Percentiles rank a stretch among this genome's conserved stretches.
Evolutionary conservation across 2,888 invertebrate genomes (phyloP).

Genomic region (Caenorhabditis sinica): DNA sequence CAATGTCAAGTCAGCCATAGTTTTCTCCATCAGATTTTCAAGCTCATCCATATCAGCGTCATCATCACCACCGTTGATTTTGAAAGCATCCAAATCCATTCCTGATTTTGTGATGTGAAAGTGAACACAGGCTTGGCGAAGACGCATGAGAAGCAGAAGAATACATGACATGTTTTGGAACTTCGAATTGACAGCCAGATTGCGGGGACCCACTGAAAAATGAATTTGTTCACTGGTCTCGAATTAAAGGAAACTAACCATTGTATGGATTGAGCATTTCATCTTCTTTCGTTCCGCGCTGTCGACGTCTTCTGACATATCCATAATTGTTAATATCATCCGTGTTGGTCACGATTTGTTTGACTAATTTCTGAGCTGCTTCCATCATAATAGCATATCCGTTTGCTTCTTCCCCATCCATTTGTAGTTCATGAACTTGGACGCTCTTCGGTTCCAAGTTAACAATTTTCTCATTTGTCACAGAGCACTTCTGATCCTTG

Average conservation of each 20-base stretch:
- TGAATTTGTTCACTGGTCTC: background rate
- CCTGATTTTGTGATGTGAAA: conserved; percentile 89
- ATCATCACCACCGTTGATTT: conserved; percentile 71
- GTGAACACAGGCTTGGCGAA: conserved; percentile 94
- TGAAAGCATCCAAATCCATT: conserved; percentile 80
- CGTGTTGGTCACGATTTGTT: conserved; percentile 62
- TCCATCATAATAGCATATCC: conserved; percentile 82
- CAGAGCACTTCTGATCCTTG: conserved; percentile 87
- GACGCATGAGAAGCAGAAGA: conserved; percentile 90
- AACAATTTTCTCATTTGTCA: conserved; percentile 83
- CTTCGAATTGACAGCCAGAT: conserved; percentile 50
- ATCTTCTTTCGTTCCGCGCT: conserved; percentile 41
- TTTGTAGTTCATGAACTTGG: conserved; percentile 80
- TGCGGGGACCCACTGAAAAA: conserved; percentile 69
- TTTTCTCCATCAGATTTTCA: conserved; percentile 68
- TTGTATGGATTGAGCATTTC: conserved; percentile 76
- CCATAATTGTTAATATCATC: conserved; percentile 49
- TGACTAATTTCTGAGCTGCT: conserved; percentile 82
- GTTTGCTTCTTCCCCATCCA: conserved; percentile 82
- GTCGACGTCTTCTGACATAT: conserved; percentile 46
- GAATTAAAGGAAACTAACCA: conserved; percentile 19
- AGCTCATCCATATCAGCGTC: conserved; percentile 51
- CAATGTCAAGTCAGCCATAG: conserved; percentile 73
- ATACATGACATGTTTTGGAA: conserved; percentile 80
- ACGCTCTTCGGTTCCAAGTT: conserved; percentile 80